Conservation (phyloP, 2,113 vertebrate genomes). For the Muscicapa adusta region DNA sequence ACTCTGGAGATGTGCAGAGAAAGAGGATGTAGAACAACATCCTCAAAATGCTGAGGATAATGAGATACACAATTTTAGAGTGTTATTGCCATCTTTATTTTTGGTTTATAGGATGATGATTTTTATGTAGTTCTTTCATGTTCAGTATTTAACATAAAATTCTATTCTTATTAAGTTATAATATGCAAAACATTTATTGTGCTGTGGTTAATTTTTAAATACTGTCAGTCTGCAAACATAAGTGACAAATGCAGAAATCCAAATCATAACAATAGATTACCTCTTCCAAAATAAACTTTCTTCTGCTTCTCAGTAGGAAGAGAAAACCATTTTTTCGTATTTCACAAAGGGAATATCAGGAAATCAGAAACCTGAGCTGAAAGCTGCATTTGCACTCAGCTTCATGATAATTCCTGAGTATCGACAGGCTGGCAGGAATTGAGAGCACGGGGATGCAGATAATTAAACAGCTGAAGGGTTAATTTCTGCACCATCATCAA, state of each 20-base stretch:
- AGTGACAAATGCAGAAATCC: slow-evolving; percentile 3
- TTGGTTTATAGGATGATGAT: not conserved
- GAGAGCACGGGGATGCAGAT: not conserved
- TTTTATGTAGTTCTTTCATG: not conserved
- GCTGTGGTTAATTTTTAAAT: not conserved
- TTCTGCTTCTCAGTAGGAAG: not conserved
- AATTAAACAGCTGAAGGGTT: slow-evolving; percentile 14
- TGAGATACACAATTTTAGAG: not conserved
- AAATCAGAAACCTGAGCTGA: not conserved
- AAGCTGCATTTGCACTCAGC: not conserved
- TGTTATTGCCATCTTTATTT: not conserved
- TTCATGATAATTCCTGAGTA: not conserved
- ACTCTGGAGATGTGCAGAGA: not conserved
- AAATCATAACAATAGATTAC: not conserved
- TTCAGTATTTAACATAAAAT: not conserved
- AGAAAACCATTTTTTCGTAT: not conserved
- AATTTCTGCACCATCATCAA: slow-evolving; percentile 13
- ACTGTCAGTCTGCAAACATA: not conserved
- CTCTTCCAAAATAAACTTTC: not conserved
- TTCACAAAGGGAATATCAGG: not conserved
- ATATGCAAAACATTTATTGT: not conserved
- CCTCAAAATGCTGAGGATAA: not conserved
- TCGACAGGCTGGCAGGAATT: not conserved
- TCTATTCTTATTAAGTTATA: not conserved
- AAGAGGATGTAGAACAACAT: not conserved